phyloP scores from a whole-genome alignment of 2,888 invertebrate species.

The Dinocampus coccinellae region DNA sequence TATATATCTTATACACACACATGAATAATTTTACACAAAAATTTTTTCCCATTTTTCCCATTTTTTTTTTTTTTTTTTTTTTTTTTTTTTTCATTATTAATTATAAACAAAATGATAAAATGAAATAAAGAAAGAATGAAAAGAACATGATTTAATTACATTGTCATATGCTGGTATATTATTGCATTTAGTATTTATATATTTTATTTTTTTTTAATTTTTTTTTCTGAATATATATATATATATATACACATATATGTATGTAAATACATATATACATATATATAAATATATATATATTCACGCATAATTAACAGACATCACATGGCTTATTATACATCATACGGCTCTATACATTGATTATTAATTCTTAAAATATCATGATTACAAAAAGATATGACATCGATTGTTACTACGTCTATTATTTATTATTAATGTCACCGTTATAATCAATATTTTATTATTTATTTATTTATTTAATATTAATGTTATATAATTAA shows the following conservation, averaged over 20 bases:
- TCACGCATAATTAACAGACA: slow-evolving; percentile 51
- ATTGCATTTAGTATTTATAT: slow-evolving; percentile 49
- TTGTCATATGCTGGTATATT: neutral
- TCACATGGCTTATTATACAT: slow-evolving; percentile 66
- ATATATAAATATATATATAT: slow-evolving; percentile 65
- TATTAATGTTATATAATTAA: slow-evolving; percentile 48
- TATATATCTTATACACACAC: too few relatives aligned
- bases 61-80: too few relatives aligned
- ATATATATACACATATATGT: slow-evolving; percentile 59
- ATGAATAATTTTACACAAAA: too few relatives aligned
- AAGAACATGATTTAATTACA: neutral
- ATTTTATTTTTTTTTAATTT: too few relatives aligned
- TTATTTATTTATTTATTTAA: slow-evolving; percentile 35
- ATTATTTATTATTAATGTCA: slow-evolving; percentile 3
- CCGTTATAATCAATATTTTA: neutral
- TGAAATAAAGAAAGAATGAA: too few relatives aligned
- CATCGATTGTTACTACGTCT: slow-evolving; percentile 18
- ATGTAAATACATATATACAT: slow-evolving; percentile 65
- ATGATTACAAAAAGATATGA: slow-evolving; percentile 41
- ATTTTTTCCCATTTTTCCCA: too few relatives aligned
- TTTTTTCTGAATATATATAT: slow-evolving; percentile 57
- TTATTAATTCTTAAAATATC: slow-evolving; percentile 49
- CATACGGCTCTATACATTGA: slow-evolving; percentile 51
- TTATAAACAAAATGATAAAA: too few relatives aligned
- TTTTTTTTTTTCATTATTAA: too few relatives aligned